Conservation (phyloP, 1,140 invertebrate species). For the Tyrophagus putrescentiae region DNA sequence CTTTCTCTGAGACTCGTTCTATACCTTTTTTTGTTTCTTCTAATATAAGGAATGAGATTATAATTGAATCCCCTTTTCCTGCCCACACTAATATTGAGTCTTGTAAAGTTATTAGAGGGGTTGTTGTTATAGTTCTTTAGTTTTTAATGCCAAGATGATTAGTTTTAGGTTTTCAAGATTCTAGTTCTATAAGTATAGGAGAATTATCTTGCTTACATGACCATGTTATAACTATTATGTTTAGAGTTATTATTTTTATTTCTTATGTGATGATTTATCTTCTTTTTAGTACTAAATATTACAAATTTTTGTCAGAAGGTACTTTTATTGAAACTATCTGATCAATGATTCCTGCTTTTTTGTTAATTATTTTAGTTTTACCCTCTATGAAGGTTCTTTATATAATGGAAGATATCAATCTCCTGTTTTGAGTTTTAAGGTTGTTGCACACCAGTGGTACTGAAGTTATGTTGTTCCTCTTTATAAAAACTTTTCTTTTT, state of each 20-base stretch:
- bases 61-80: slow-evolving; percentile 31
- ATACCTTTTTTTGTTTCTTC: slow-evolving; percentile 35
- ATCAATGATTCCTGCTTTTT: slow-evolving; percentile 44
- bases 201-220: slow-evolving; percentile 45
- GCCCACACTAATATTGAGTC: too few species aligned
- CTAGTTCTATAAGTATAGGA: slow-evolving; percentile 42
- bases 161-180: slow-evolving; percentile 41
- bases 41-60: slow-evolving; percentile 40
- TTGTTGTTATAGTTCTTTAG: too few species aligned
- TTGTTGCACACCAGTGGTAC: slow-evolving; percentile 50
- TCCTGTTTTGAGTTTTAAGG: slow-evolving; percentile 42
- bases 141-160: slow-evolving; percentile 37
- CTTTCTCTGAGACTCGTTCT: slow-evolving; percentile 32
- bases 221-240: slow-evolving; percentile 41
- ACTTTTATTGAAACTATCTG: slow-evolving; percentile 47
- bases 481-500: too few species aligned
- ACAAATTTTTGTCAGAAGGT: slow-evolving; percentile 35
- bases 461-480: slow-evolving; percentile 52
- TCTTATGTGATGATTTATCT: slow-evolving; percentile 33
- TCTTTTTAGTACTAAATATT: slow-evolving; percentile 36
- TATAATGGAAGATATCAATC: slow-evolving; percentile 44
- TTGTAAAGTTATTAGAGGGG: slow-evolving; percentile 37
- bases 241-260: slow-evolving; percentile 33
- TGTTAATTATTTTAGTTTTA: slow-evolving; percentile 46
- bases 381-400: slow-evolving; percentile 42